phyloP scores from a whole-genome alignment of 2,888 invertebrate genomes.

The Cordilura impudica region DNA sequence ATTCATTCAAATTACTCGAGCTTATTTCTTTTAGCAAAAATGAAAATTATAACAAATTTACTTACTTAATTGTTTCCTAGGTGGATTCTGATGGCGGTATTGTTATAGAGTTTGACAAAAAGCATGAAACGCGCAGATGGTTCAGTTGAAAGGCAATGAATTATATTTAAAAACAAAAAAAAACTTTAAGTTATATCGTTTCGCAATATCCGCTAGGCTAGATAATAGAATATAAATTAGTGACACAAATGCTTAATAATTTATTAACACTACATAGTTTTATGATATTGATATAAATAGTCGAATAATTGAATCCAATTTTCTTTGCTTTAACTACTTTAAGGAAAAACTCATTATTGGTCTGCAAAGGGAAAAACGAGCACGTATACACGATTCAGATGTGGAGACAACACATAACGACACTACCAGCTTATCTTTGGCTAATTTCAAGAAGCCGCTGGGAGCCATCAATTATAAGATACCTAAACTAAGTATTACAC shows the following conservation, averaged over 20 bases:
- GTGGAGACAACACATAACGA: constrained; percentile 68
- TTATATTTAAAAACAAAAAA: constrained; percentile 45
- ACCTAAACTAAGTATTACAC: constrained; percentile 60
- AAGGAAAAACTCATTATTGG: constrained; percentile 64
- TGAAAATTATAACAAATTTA: constrained; percentile 18
- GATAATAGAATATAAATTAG: constrained; percentile 3
- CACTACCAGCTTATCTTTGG: constrained; percentile 67
- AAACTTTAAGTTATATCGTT: neutral
- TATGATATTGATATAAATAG: neutral
- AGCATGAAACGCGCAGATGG: constrained; percentile 62
- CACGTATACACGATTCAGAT: constrained; percentile 65
- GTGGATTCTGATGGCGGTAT: constrained; percentile 67
- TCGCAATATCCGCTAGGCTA: constrained; percentile 1
- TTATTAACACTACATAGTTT: neutral
- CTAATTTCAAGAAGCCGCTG: constrained; percentile 64
- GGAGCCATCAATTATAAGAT: constrained; percentile 49
- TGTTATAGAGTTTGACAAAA: constrained; percentile 65
- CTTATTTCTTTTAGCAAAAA: constrained; percentile 25
- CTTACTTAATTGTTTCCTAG: constrained; percentile 61
- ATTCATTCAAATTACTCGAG: neutral
- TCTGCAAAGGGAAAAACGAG: constrained; percentile 62
- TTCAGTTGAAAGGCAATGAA: constrained; percentile 66
- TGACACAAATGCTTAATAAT: constrained; percentile 1
- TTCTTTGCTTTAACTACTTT: neutral
- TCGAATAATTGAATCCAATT: neutral